A percentile compares a stretch with the other conserved stretches of the same genome.
Conservation (phyloP, 2,113 vertebrate genomes). For the Pao palembangensis region DNA sequence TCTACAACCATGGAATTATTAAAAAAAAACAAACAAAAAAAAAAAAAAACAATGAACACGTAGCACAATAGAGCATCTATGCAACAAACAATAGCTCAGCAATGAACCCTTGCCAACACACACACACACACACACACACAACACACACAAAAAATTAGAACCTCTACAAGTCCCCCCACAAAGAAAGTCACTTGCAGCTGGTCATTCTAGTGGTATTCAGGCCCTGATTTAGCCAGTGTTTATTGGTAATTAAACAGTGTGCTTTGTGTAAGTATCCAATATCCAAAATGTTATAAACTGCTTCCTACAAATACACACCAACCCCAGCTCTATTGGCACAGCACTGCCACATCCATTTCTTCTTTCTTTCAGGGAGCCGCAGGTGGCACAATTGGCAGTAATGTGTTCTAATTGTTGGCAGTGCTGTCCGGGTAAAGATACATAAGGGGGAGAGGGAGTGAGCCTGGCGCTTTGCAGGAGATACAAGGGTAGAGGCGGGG, state of each 20-base stretch:
- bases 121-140: constrained; percentile 1
- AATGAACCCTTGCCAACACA: constrained; percentile 11
- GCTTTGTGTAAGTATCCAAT: constrained; percentile 64
- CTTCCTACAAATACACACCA: constrained; percentile 38
- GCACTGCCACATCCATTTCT: constrained; percentile 42
- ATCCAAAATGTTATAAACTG: constrained; percentile 59
- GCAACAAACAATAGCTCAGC: constrained; percentile 36
- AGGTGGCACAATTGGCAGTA: constrained; percentile 75
- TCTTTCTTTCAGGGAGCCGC: constrained; percentile 62
- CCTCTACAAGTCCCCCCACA: constrained; percentile 26
- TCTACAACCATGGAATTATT: constrained; percentile 44
- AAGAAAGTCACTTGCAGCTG: constrained; percentile 48
- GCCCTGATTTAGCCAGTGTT: constrained; percentile 61
- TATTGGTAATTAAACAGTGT: constrained; percentile 71
- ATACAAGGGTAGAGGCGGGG: constrained; percentile 24
- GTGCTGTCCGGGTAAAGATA: constrained; percentile 59
- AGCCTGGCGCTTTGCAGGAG: constrained; percentile 43
- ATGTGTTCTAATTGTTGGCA: constrained; percentile 73
- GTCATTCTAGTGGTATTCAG: constrained; percentile 45
- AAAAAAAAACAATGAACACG: constrained; percentile 43
- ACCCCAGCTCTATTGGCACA: constrained; percentile 50
- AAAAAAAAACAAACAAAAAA: constrained; percentile 51
- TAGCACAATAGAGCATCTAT: constrained; percentile 26
- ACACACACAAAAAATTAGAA: constrained; percentile 7
- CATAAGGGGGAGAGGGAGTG: constrained; percentile 48